Conservation (phyloP, 2,113 vertebrate genomes). For the Zapornia atra region DNA sequence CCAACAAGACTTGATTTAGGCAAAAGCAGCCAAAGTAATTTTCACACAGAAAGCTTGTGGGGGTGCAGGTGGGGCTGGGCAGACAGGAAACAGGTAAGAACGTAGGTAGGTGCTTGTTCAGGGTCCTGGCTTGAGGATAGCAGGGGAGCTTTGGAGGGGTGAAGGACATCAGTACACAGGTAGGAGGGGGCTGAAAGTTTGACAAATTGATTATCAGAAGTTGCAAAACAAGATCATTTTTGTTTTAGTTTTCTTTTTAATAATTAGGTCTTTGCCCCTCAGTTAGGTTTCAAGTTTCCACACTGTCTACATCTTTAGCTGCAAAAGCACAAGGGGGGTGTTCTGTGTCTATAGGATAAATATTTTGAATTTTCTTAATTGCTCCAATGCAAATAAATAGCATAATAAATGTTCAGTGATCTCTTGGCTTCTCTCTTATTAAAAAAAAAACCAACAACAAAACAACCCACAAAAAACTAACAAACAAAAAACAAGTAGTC, state of each 20-base stretch:
- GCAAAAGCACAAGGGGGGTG: neutral
- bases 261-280: neutral
- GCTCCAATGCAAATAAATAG: neutral
- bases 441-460: neutral
- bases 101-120: neutral
- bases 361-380: neutral
- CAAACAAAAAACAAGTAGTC: no score
- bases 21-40: neutral
- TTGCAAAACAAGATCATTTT: neutral
- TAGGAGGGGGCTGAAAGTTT: neutral
- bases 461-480: no score
- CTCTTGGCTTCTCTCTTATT: neutral
- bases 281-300: neutral
- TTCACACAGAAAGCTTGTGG: neutral
- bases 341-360: neutral
- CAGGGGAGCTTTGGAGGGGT: neutral
- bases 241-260: neutral
- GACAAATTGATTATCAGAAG: neutral
- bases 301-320: neutral
- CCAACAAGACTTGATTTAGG: neutral
- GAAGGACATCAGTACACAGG: neutral
- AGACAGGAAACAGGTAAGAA: neutral
- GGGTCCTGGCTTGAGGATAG: neutral
- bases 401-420: neutral
- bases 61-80: accelerated